Base-by-base conservation (phyloP, 1,140 invertebrate species). In the Drosophila orena region DNA sequence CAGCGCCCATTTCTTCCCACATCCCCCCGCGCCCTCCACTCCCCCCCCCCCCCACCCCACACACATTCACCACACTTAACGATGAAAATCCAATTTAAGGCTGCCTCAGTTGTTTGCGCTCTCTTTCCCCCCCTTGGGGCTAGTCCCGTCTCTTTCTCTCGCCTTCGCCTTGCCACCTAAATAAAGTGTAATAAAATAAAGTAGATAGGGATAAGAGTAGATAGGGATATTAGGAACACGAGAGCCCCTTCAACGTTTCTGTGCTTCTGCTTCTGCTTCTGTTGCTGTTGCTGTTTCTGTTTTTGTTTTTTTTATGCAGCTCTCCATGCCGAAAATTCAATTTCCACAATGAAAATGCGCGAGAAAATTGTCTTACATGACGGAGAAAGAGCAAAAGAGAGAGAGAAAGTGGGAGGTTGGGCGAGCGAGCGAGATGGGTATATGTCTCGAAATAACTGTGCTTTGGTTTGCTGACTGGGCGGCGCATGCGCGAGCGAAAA, bases 161-260 rank as follows among this genome's bases (percentile, higher is more conserved):
- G 11, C 40, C 37, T 34, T 15, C 53, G 20, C 54, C 35, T 20
- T 43, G 44, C 49, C 59, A 50, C 68, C 76, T 78, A 71, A 72
- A 79, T 77, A 71, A 69, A 77, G 61, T 83, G 81, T 91, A 91
- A 91, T 91, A 91, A 91, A 91, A 91, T 91, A 91, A 91, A 91
- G 90, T 91, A 90, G 78, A 81, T 80, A 64, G 66, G 64, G 62
- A 68, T 54, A 37, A 40, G 42, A 20, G 62, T 38, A n/a, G 79
- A 58, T 57, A 46, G 66, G 38, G 61, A 60, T 46, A 20, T 59
- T 38, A 59, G 64, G 40, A 61, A 49, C 64, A 22, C 35, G 20
- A 66, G 62, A 44, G 47, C 43, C 44, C 30, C 59, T 62, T 34
- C 62, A 40, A 50, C 44, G 27, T 22, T 35, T 62, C 24, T 17